Evolutionary conservation across 2,797 vertebrate species (phyloP), one percentile per base, ranked within the genome.

Genomic region (Heliangelus exortis): DNA sequence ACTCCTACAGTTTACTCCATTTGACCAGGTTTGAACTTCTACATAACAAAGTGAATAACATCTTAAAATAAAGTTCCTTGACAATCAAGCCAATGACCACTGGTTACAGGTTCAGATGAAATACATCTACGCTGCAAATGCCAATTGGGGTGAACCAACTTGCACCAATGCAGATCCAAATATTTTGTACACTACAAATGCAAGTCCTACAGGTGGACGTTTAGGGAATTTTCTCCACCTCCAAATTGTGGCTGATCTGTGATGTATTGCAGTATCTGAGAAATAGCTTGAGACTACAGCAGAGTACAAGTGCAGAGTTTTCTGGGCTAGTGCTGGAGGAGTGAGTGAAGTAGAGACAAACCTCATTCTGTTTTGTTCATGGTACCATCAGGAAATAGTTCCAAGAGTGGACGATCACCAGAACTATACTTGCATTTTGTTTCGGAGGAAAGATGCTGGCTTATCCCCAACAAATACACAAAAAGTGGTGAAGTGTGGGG

Each of bases 11-110:
- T 71, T 77, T 86, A 39, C 57, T 86, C 80, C 48, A 78, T 59
- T 58, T 59, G 33, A 31, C 34, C 15, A 2, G 21, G 63, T 66
- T 15, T 61, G 21, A 66, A 65, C 15, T 50, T 88, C 76, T 73
- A 67, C 54, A 34, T 23, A 82, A 84, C 0, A 0, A 69, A 54
- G 14, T 8, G 1, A 58, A 0, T 8, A 80, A 61, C 17, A 45
- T 18, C 61, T 74, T 57, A 75, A 93, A 85, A 51, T 14, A 48
- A 31, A 41, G 11, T 26, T 81, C 58, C 39, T 65, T 62, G n/a
- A 55, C 72, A 11, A 26, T 20, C 21, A 63, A 10, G 5, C 7
- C 25, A 57, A 62, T 69, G 29, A 69, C 12, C n/a, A 28, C 13
- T 23, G 20, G 31, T 41, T 36, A 26, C 4, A n/a, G 15, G 15